These are phyloP conservation scores for Melierax canorus DNA, from an alignment of 2,113 vertebrate species.

Conservation along the genomic window DNA sequence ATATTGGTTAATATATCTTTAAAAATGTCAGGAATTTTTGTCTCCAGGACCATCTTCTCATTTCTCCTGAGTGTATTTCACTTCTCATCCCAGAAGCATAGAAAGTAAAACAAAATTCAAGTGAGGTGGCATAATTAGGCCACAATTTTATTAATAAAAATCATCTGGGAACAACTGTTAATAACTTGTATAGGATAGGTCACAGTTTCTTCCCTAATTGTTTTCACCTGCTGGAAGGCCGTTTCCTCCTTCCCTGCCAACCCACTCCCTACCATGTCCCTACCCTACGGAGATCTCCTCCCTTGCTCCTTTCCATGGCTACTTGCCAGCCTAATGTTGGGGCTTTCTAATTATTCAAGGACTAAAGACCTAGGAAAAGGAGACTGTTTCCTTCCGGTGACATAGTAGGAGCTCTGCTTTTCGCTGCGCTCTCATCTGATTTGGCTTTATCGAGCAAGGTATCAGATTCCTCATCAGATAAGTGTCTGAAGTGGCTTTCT, in stretches of 20 bases:
- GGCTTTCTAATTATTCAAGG: neutral
- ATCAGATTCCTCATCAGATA: neutral
- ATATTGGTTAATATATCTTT: neutral
- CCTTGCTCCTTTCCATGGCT: neutral
- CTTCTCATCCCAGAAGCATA: slow-evolving; percentile 4
- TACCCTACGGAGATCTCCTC: neutral
- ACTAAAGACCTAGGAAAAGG: neutral
- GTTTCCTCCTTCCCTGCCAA: neutral
- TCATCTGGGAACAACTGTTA: slow-evolving; percentile 1
- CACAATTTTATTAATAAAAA: slow-evolving; percentile 44
- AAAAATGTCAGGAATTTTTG: neutral
- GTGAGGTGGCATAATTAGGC: slow-evolving; percentile 34
- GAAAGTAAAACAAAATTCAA: slow-evolving; percentile 16
- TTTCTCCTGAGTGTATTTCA: neutral
- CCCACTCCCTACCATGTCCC: neutral
- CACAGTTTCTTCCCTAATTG: neutral
- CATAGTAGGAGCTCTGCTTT: neutral
- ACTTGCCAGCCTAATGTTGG: neutral
- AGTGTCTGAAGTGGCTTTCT: neutral
- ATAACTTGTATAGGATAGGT: slow-evolving; percentile 25
- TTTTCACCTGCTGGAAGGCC: neutral
- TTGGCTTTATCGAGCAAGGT: neutral
- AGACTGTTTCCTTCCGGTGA: neutral
- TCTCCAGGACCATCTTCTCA: neutral
- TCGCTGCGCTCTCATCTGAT: neutral